These are phyloP conservation scores for Halcyon senegalensis DNA, from an alignment of 2,113 vertebrate species.

Conservation along the genomic window DNA sequence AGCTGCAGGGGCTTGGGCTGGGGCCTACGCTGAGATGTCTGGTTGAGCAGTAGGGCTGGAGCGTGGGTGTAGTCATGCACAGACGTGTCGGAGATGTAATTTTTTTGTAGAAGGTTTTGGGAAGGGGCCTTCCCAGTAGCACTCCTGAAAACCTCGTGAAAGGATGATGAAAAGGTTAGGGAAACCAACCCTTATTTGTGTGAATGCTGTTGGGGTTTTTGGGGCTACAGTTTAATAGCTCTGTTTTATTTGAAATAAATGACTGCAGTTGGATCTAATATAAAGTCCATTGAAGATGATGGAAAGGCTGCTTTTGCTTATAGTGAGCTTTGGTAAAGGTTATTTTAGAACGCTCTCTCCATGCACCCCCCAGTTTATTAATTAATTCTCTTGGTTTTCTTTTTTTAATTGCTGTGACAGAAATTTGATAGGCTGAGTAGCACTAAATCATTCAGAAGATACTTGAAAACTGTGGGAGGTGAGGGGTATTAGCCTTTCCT, in stretches of 20 bases:
- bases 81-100: fast-evolving
- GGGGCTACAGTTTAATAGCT: background rate
- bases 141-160: background rate
- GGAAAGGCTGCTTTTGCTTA: background rate
- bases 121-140: background rate
- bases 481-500: background rate
- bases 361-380: background rate
- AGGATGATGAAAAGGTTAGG: background rate
- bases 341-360: background rate
- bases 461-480: background rate
- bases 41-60: background rate
- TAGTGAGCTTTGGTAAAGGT: background rate
- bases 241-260: background rate
- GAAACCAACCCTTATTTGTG: background rate
- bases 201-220: background rate
- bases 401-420: constrained; percentile 15
- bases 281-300: background rate
- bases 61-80: fast-evolving
- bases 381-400: background rate
- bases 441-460: constrained; percentile 28
- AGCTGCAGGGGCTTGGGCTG: background rate
- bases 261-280: background rate
- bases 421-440: background rate
- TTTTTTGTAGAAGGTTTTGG: background rate
- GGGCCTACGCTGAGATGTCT: fast-evolving